phyloP scores from a whole-genome alignment of 2,113 vertebrate species.

The Ptyas mucosa region DNA sequence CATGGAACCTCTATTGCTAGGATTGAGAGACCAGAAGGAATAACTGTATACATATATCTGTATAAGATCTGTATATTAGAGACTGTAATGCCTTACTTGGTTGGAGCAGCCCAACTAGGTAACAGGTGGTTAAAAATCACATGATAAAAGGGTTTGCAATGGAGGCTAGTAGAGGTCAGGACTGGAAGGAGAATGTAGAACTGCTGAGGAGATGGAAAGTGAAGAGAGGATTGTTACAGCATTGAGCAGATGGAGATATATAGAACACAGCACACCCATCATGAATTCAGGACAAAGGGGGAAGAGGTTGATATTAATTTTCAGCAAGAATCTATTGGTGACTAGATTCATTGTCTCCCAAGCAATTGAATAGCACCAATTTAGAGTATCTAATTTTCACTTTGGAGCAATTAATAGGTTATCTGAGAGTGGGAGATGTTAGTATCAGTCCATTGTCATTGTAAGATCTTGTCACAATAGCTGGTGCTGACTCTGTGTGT shows the following conservation, averaged over 20 bases:
- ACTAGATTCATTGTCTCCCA: neutral
- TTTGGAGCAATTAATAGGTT: neutral
- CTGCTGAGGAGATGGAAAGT: neutral
- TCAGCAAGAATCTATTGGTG: neutral
- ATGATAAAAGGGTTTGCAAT: neutral
- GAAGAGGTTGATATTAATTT: neutral
- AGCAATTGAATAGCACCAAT: neutral
- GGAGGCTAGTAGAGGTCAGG: neutral
- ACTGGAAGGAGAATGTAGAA: neutral
- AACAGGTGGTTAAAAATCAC: neutral
- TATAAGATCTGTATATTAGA: neutral
- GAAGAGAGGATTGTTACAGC: neutral
- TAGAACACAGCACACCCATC: neutral
- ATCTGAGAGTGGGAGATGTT: neutral
- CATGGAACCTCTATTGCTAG: neutral
- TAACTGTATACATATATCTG: too few relatives aligned
- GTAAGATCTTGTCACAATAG: neutral
- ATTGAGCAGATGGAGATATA: neutral
- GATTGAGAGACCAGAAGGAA: neutral
- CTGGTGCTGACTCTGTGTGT: neutral
- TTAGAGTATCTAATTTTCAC: neutral
- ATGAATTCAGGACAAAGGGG: neutral
- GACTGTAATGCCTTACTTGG: neutral
- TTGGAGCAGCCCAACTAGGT: neutral
- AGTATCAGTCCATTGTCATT: neutral